Conservation (phyloP, 2,797 vertebrate genomes). For the Botia almorhae region DNA sequence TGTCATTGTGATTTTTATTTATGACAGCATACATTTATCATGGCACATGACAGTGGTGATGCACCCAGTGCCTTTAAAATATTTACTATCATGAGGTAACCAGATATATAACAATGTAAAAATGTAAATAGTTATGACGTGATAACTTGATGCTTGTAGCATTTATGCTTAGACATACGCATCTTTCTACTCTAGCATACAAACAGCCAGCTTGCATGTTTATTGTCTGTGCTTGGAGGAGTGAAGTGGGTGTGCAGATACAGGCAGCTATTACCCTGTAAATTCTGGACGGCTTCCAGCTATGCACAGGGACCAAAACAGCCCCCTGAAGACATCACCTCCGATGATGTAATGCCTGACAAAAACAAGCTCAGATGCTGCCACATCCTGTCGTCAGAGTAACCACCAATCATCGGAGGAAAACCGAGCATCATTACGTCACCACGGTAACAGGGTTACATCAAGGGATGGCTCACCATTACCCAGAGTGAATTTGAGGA, state of each 20-base stretch:
- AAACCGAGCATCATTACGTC: constrained; percentile 72
- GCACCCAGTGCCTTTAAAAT: background rate
- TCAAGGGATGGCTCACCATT: constrained; percentile 66
- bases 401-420: constrained; percentile 58
- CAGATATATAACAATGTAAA: background rate
- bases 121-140: constrained; percentile 1
- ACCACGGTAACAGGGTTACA: constrained; percentile 66
- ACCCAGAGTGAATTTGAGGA: constrained; percentile 65
- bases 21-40: background rate
- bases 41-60: background rate
- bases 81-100: background rate
- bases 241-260: constrained; percentile 34
- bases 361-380: constrained; percentile 79
- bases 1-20: background rate
- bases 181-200: background rate
- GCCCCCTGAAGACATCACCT: constrained; percentile 74
- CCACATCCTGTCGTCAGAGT: constrained; percentile 66
- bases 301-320: constrained; percentile 63
- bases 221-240: constrained; percentile 23
- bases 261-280: constrained; percentile 46
- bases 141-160: background rate
- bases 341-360: constrained; percentile 80
- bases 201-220: constrained; percentile 41
- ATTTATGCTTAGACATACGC: background rate
- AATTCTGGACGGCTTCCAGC: constrained; percentile 69